Conservation (phyloP, 2,888 invertebrate species). For the Stomorhina lunata region DNA sequence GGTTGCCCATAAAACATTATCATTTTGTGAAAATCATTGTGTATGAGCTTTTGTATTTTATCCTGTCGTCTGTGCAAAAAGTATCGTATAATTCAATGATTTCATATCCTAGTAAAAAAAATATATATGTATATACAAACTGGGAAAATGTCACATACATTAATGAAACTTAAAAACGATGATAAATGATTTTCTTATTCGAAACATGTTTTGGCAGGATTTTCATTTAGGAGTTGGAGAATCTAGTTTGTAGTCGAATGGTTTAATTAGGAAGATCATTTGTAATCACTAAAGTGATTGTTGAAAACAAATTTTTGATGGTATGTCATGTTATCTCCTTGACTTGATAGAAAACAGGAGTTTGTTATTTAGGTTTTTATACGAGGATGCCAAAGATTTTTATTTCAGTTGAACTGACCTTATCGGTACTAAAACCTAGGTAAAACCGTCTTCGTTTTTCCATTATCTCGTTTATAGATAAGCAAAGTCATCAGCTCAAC, state of each 20-base stretch:
- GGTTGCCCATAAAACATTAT: conserved; percentile 46
- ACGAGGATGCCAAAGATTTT: too few relatives aligned
- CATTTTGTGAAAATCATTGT: conserved; percentile 21
- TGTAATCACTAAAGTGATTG: conserved; percentile 15
- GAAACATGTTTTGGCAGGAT: neutral
- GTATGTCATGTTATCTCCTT: neutral
- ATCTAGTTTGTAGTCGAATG: neutral
- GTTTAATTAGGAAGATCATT: conserved; percentile 42
- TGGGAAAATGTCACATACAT: conserved; percentile 45
- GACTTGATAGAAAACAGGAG: neutral
- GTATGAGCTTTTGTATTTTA: neutral
- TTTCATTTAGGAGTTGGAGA: neutral
- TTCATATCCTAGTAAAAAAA: neutral
- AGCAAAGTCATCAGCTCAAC: too few relatives aligned
- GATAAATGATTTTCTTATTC: conserved; percentile 54
- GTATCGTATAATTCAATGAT: conserved; percentile 1
- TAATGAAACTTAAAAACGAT: conserved; percentile 46
- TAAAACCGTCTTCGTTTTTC: too few relatives aligned
- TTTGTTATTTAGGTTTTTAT: too few relatives aligned
- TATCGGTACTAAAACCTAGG: too few relatives aligned
- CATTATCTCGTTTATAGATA: too few relatives aligned
- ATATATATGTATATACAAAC: neutral
- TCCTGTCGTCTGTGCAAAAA: neutral
- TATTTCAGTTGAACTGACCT: too few relatives aligned
- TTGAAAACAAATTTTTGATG: neutral